Conservation (phyloP, 2,888 invertebrate genomes). For the Lomographa bimaculata region DNA sequence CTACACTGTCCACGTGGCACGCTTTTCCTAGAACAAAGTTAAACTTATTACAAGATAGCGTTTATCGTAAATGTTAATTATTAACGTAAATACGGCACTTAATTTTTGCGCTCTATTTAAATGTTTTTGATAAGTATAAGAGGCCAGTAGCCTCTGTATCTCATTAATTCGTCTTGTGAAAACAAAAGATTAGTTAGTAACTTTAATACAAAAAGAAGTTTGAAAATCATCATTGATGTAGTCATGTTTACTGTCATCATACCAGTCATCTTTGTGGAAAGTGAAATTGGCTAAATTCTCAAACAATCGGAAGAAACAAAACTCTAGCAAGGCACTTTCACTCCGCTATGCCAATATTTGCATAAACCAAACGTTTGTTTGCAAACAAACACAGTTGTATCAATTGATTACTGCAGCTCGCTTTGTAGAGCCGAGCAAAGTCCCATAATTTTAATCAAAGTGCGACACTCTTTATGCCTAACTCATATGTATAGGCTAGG, state of each 20-base stretch:
- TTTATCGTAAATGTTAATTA: constrained; percentile 8
- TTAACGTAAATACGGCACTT: constrained; percentile 3
- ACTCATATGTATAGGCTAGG: constrained; percentile 16
- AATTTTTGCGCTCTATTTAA: constrained; percentile 2
- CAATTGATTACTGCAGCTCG: constrained; percentile 1
- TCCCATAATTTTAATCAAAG: background rate
- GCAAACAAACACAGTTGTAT: constrained; percentile 7
- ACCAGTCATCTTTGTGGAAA: no score
- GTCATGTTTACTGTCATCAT: no score
- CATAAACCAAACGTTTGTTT: constrained; percentile 4
- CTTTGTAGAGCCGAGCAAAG: constrained; percentile 2
- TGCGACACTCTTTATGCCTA: background rate
- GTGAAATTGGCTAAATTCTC: no score
- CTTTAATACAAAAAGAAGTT: no score
- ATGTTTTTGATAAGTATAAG: background rate
- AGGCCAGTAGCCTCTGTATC: background rate
- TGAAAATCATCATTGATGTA: no score
- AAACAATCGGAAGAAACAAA: background rate
- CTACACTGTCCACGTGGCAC: constrained; percentile 8
- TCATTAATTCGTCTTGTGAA: no score
- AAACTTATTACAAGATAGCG: constrained; percentile 9
- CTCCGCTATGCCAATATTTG: constrained; percentile 2
- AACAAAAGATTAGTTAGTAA: no score
- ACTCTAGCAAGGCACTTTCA: background rate
- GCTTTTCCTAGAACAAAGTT: constrained; percentile 6